Percentiles rank a stretch among this genome's conserved stretches.
Conservation (phyloP, 2,797 vertebrate species). For the Premnoplex brunnescens region DNA sequence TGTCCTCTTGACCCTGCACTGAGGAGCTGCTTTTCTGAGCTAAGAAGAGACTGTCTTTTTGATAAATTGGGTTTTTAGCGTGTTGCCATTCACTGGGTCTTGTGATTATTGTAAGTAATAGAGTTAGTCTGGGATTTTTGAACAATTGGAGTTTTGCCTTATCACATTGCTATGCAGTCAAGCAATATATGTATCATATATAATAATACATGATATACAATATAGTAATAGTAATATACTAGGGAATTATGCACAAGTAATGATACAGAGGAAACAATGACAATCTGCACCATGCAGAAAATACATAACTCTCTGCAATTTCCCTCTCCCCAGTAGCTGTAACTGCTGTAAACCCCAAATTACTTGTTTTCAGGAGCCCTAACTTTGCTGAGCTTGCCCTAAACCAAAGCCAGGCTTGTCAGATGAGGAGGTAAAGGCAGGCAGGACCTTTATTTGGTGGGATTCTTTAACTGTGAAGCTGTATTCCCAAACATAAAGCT, state of each 20-base stretch:
- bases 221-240: not conserved
- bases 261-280: not conserved
- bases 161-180: accelerated
- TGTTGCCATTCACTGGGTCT: not conserved
- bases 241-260: not conserved
- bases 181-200: not conserved
- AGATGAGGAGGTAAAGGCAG: not conserved
- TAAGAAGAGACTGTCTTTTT: not conserved
- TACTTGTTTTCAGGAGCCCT: not conserved
- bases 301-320: not conserved
- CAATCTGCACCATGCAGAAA: not conserved
- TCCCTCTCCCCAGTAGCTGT: not conserved
- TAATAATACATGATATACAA: not conserved
- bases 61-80: not conserved
- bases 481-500: not conserved
- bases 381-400: not conserved
- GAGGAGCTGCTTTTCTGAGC: not conserved
- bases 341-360: not conserved
- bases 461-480: not conserved
- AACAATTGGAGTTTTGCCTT: not conserved
- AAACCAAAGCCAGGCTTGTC: not conserved
- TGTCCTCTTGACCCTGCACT: not conserved
- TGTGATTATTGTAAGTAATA: not conserved
- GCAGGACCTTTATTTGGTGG: not conserved
- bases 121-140: not conserved